Evolutionary conservation across 1,140 invertebrate species (phyloP).

Genomic region (Macrobrachium rosenbergii): DNA sequence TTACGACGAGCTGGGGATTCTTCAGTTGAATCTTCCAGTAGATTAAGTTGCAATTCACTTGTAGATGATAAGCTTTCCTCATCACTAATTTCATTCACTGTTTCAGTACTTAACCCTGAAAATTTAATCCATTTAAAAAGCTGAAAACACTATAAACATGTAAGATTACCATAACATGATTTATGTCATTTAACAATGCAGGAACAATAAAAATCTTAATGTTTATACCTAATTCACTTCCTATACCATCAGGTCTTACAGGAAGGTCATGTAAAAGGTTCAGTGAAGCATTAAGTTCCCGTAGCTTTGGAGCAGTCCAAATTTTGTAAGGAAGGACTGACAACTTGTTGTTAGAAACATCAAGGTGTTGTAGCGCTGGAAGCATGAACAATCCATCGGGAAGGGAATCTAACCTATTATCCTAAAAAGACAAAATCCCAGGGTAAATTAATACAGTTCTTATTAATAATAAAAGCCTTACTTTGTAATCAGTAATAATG

Average conservation of each 20-base stretch:
- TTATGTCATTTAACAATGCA: neutral
- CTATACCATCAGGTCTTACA: conserved; percentile 62
- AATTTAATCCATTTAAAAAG: neutral
- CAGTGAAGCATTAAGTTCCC: conserved; percentile 91
- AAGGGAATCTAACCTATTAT: conserved; percentile 86
- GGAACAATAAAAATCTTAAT: neutral
- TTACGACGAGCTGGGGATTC: conserved; percentile 45
- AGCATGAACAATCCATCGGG: conserved; percentile 85
- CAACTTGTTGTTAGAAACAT: conserved; percentile 96
- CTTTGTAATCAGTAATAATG: neutral
- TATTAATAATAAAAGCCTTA: too few relatives aligned
- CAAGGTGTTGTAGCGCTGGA: conserved; percentile 84
- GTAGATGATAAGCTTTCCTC: conserved; percentile 61
- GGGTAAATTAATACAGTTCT: neutral
- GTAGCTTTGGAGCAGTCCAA: conserved; percentile 90
- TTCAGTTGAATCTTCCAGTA: conserved; percentile 47
- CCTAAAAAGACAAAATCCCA: conserved; percentile 75
- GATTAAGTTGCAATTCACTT: conserved; percentile 52
- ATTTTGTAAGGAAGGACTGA: conserved; percentile 85
- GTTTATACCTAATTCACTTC: conserved; percentile 40
- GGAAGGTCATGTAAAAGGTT: conserved; percentile 91
- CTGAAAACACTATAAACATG: neutral
- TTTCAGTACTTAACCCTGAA: conserved; percentile 39
- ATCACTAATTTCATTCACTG: conserved; percentile 58
- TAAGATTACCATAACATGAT: too few relatives aligned